phyloP scores from a whole-genome alignment of 2,113 vertebrate species.

The Aphelocoma coerulescens region DNA sequence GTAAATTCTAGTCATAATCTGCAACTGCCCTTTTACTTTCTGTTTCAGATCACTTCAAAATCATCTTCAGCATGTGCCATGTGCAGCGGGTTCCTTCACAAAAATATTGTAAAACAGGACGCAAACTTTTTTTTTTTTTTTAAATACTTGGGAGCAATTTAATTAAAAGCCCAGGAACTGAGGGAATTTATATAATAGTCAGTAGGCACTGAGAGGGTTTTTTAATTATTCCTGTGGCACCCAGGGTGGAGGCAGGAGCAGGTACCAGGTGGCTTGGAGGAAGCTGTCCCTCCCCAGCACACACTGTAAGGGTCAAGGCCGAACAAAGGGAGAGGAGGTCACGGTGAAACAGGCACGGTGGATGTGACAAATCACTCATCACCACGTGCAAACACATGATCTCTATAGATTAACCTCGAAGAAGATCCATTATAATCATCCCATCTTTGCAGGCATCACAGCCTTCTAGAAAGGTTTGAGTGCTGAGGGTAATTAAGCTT shows the following conservation, averaged over 20 bases:
- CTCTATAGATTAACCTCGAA: neutral
- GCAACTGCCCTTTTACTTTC: neutral
- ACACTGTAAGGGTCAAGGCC: rapidly evolving
- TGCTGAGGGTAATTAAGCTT: neutral
- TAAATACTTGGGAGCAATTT: neutral
- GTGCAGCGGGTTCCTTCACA: rapidly evolving
- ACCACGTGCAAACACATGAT: rapidly evolving
- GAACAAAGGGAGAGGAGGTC: neutral
- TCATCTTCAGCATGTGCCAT: neutral
- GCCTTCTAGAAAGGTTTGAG: neutral
- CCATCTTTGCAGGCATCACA: neutral
- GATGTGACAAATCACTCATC: neutral
- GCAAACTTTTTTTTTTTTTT: neutral
- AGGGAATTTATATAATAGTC: neutral
- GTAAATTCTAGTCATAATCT: neutral
- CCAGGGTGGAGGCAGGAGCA: neutral
- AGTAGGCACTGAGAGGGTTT: neutral
- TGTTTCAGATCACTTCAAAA: neutral
- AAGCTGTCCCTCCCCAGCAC: neutral
- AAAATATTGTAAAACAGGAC: neutral
- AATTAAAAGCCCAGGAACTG: neutral
- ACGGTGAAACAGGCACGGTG: rapidly evolving
- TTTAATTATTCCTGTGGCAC: neutral
- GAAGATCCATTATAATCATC: neutral
- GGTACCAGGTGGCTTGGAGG: rapidly evolving